Evolutionary conservation across 2,888 invertebrate genomes (phyloP).

Genomic region (Himalopsyche japonica): DNA sequence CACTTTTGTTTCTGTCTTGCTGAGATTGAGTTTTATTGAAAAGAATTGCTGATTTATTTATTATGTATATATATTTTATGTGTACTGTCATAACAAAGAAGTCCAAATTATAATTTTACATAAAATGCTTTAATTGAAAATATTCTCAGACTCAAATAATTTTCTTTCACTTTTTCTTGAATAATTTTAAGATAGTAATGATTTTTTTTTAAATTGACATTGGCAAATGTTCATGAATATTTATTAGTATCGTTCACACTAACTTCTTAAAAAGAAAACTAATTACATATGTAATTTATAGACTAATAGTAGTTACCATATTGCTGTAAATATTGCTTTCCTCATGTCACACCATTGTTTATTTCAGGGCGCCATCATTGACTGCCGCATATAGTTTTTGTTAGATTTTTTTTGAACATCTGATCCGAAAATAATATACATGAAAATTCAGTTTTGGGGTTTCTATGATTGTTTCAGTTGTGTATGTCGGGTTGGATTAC

Average conservation of each 20-base stretch:
- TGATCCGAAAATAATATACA: neutral
- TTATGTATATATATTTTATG: too few species aligned
- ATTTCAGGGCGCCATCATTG: neutral
- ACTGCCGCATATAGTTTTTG: neutral
- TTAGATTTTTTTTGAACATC: neutral
- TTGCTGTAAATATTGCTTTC: neutral
- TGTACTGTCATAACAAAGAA: too few species aligned
- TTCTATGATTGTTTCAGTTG: constrained; percentile 72
- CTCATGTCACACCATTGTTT: neutral
- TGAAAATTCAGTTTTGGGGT: constrained; percentile 34
- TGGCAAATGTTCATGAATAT: neutral
- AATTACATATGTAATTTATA: neutral
- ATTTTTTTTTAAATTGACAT: too few species aligned
- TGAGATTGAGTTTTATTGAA: too few species aligned
- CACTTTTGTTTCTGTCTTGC: too few species aligned
- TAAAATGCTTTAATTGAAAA: too few species aligned
- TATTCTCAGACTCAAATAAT: too few species aligned
- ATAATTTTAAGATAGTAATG: too few species aligned
- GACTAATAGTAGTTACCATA: neutral
- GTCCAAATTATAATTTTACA: too few species aligned
- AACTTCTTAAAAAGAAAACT: neutral
- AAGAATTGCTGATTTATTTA: too few species aligned
- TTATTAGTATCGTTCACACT: neutral
- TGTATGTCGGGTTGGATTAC: constrained; percentile 91
- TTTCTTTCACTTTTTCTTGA: too few species aligned